Evolutionary conservation across 2,888 invertebrate genomes (phyloP).

Genomic region (Hypselothyrea guttata): DNA sequence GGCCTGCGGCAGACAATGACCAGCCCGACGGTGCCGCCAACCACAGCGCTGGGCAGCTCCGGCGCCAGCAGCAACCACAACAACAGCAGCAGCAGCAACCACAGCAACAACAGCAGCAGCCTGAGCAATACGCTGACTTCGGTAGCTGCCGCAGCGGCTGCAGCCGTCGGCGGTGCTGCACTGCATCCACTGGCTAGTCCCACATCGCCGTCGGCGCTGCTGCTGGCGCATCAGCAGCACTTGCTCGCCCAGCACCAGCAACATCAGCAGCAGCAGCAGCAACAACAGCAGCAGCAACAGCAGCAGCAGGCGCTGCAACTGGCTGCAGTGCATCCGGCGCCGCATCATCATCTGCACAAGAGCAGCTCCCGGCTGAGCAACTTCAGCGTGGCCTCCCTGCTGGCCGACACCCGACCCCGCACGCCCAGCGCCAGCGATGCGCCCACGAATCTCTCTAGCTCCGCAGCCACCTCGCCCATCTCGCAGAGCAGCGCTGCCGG

Average conservation of each 20-base stretch:
- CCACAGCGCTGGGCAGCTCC: constrained; percentile 68
- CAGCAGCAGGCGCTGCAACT: constrained; percentile 62
- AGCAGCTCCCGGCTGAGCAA: constrained; percentile 86
- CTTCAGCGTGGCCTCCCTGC: constrained; percentile 94
- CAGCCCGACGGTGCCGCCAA: constrained; percentile 84
- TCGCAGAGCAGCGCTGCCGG: constrained; percentile 74
- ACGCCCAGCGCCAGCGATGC: constrained; percentile 79
- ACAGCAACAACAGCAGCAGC: constrained; percentile 34
- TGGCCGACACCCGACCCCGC: constrained; percentile 88
- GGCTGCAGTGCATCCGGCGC: constrained; percentile 70
- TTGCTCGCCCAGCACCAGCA: constrained; percentile 56
- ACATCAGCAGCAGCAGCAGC: constrained; percentile 70
- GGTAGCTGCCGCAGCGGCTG: constrained; percentile 40
- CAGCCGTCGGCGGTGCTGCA: constrained; percentile 40
- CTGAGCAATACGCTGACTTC: constrained; percentile 35
- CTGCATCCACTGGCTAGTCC: constrained; percentile 63
- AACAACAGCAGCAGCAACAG: constrained; percentile 60
- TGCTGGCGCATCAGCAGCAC: constrained; percentile 76
- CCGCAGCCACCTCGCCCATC: constrained; percentile 77
- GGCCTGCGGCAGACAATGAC: constrained; percentile 86
- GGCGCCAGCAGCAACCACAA: constrained; percentile 39
- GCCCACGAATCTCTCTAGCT: constrained; percentile 80
- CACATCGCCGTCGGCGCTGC: constrained; percentile 77
- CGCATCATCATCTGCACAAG: constrained; percentile 83
- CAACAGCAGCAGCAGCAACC: constrained; percentile 48